phyloP scores from a whole-genome alignment of 1,140 invertebrate genomes.

The Cepaea nemoralis region DNA sequence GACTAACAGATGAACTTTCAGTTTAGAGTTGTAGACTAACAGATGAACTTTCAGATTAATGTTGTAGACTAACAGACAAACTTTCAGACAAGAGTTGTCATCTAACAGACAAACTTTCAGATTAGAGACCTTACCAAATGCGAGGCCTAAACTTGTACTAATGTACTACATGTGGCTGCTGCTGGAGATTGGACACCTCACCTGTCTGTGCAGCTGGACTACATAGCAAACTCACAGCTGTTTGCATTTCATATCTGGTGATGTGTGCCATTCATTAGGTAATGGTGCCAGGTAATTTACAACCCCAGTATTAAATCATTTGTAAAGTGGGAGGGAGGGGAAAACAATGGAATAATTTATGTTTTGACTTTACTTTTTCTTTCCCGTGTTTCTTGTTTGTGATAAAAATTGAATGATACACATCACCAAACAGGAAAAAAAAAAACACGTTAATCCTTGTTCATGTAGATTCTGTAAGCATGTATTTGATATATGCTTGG shows the following conservation, averaged over 20 bases:
- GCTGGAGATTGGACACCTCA: too few relatives aligned
- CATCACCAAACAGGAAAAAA: slow-evolving; percentile 31
- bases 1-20: too few relatives aligned
- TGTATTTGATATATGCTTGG: background rate
- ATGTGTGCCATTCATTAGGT: slow-evolving; percentile 46
- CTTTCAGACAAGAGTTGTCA: too few relatives aligned
- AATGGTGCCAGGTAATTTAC: slow-evolving; percentile 36
- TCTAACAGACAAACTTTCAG: too few relatives aligned
- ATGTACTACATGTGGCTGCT: too few relatives aligned
- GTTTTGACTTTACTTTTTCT: background rate
- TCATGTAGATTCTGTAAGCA: background rate
- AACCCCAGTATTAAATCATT: background rate
- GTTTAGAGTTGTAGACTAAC: too few relatives aligned
- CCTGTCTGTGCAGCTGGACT: too few relatives aligned
- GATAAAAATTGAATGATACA: slow-evolving; percentile 33
- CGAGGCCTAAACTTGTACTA: too few relatives aligned
- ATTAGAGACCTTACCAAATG: too few relatives aligned
- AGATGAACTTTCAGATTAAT: too few relatives aligned
- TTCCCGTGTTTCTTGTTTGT: background rate
- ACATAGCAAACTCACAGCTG: too few relatives aligned
- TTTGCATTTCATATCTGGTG: slow-evolving; percentile 39
- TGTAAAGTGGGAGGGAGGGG: background rate
- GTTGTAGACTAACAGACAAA: too few relatives aligned
- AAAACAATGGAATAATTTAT: background rate
- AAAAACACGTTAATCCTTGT: background rate